phyloP scores from a whole-genome alignment of 1,140 invertebrate species.

The Periplaneta americana region DNA sequence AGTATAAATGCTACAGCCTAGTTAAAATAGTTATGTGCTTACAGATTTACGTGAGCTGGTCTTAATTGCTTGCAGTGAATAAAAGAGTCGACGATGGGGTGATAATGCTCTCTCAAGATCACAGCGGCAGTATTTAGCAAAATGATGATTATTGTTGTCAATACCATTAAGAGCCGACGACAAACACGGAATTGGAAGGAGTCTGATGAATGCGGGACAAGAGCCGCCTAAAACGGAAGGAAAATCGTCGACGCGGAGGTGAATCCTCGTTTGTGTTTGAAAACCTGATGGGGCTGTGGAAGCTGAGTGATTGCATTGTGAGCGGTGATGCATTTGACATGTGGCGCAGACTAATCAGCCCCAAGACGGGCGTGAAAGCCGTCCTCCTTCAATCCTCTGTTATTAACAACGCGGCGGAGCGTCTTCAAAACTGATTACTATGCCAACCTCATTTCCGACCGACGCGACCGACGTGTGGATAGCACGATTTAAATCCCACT shows the following conservation, averaged over 20 bases:
- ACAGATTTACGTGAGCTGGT: too few relatives aligned
- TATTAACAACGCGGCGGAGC: neutral
- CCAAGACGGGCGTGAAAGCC: neutral
- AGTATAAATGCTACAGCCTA: too few relatives aligned
- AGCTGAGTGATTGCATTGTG: neutral
- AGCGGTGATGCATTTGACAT: neutral
- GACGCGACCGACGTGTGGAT: neutral
- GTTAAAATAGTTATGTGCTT: too few relatives aligned
- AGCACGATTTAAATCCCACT: neutral
- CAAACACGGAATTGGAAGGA: too few relatives aligned
- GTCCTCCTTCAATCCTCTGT: neutral
- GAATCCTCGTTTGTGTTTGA: neutral
- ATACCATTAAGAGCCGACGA: too few relatives aligned
- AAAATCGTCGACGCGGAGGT: neutral
- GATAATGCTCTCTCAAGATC: too few relatives aligned
- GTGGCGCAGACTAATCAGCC: neutral
- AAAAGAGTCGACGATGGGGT: too few relatives aligned
- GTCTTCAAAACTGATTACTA: neutral
- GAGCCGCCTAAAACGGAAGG: neutral
- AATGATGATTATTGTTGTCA: too few relatives aligned
- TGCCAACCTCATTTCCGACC: neutral
- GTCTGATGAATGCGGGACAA: too few relatives aligned
- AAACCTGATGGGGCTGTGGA: neutral
- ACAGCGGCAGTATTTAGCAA: too few relatives aligned
- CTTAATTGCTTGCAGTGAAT: too few relatives aligned